A percentile compares a stretch with the other conserved stretches of the same genome.
Evolutionary conservation across 2,113 vertebrate genomes (phyloP).

Genomic region (Bos taurus): ARS-UCD2.0 NC_037348.1:67483001-67483500

Average conservation of each 20-base stretch:
- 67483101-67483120: neutral
- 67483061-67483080: neutral
- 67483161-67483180: neutral
- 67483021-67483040: neutral
- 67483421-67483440: neutral
- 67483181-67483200: neutral
- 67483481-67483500: neutral
- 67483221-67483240: neutral
- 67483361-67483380: neutral
- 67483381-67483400: neutral
- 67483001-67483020: neutral
- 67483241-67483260: neutral
- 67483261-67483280: neutral
- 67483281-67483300: neutral
- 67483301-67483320: neutral
- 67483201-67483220: neutral
- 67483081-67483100: accelerated
- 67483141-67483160: no score
- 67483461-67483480: no score
- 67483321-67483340: neutral
- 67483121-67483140: accelerated
- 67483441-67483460: neutral
- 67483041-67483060: neutral
- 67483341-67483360: neutral
- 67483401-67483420: neutral